phyloP scores from a whole-genome alignment of 2,888 invertebrate genomes.

The Chrysomela aeneicollis region DNA sequence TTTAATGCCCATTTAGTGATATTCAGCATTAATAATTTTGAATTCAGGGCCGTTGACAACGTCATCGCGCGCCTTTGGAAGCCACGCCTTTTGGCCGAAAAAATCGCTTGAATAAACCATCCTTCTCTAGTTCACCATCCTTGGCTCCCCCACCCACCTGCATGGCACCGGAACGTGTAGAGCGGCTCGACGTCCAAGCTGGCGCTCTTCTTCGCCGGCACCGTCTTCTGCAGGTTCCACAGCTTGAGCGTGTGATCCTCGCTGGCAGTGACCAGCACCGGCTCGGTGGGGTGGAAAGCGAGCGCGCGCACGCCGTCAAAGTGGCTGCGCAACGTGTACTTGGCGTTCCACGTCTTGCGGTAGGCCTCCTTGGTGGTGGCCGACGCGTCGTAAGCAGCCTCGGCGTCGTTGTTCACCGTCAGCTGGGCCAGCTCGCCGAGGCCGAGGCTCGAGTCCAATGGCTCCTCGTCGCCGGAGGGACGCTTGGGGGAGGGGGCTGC shows the following conservation, averaged over 20 bases:
- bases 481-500: slow-evolving; percentile 49
- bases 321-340: slow-evolving; percentile 94
- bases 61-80: too few relatives aligned
- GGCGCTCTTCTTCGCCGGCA: slow-evolving; percentile 95
- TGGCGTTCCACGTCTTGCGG: slow-evolving; percentile 92
- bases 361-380: slow-evolving; percentile 87
- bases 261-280: slow-evolving; percentile 95
- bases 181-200: slow-evolving; percentile 98
- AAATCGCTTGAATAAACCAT: too few relatives aligned
- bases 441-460: slow-evolving; percentile 56
- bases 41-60: too few relatives aligned
- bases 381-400: slow-evolving; percentile 88
- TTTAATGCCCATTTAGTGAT: too few relatives aligned
- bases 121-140: too few relatives aligned
- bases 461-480: slow-evolving; percentile 58
- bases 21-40: too few relatives aligned
- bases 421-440: slow-evolving; percentile 95
- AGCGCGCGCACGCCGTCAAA: slow-evolving; percentile 92
- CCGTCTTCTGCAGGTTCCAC: slow-evolving; percentile 99
- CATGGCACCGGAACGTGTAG: slow-evolving; percentile 81
- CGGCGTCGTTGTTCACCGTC: slow-evolving; percentile 96
- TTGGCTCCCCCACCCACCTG: too few relatives aligned
- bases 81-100: too few relatives aligned
- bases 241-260: slow-evolving; percentile 99
- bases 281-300: slow-evolving; percentile 94